Percentiles rank a stretch among this genome's conserved stretches.
Conservation (phyloP, 2,888 invertebrate species). For the Drosophila nigricruria region DNA sequence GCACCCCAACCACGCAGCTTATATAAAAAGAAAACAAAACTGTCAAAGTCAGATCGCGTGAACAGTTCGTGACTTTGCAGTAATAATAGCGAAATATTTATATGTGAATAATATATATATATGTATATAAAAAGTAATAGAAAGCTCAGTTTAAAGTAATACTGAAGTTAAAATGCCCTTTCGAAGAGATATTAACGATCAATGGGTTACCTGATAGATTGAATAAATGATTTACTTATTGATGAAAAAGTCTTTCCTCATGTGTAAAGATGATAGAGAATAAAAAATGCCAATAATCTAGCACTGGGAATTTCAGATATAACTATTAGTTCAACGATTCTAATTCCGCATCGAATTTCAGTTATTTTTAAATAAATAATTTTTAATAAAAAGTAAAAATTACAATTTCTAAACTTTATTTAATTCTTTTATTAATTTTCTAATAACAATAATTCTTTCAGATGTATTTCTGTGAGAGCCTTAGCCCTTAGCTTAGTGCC, state of each 20-base stretch:
- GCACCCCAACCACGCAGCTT: slow-evolving; percentile 42
- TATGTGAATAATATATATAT: slow-evolving; percentile 17
- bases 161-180: slow-evolving; percentile 26
- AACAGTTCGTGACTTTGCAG: slow-evolving; percentile 69
- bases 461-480: no score
- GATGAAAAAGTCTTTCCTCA: no score
- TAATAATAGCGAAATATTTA: slow-evolving; percentile 51
- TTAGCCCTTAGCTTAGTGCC: no score
- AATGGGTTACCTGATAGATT: background rate
- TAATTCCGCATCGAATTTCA: no score
- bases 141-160: background rate
- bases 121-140: slow-evolving; percentile 29
- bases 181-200: background rate
- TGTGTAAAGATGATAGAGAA: background rate
- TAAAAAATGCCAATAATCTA: background rate
- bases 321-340: background rate
- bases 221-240: no score
- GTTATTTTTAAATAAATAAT: no score
- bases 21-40: slow-evolving; percentile 47
- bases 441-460: background rate
- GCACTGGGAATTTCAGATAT: background rate
- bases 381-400: no score
- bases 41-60: slow-evolving; percentile 55
- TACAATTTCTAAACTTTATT: no score
- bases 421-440: no score